phyloP scores from a whole-genome alignment of 2,113 vertebrate genomes.

The Ophiodon elongatus region DNA sequence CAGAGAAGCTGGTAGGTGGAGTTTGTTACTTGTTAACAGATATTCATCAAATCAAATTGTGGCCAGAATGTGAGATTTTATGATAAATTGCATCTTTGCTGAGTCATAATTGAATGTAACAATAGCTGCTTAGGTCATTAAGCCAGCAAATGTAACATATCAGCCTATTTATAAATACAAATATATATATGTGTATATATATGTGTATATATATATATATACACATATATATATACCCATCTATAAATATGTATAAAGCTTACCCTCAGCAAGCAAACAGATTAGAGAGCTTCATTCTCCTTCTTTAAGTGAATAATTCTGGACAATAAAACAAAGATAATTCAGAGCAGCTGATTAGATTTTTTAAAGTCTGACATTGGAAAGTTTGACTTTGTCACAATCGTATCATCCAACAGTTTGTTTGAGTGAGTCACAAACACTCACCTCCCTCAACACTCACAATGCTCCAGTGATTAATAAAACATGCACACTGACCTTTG shows the following conservation, averaged over 20 bases:
- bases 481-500: constrained; percentile 35
- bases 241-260: background rate
- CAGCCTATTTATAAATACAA: background rate
- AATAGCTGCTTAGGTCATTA: no score
- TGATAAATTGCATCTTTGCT: background rate
- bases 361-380: constrained; percentile 1
- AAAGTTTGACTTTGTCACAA: background rate
- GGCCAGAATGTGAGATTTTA: no score
- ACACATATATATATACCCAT: no score
- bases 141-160: no score
- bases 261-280: background rate
- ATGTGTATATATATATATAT: no score
- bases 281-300: background rate
- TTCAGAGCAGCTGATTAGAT: background rate
- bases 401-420: constrained; percentile 1
- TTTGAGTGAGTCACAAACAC: constrained; percentile 7
- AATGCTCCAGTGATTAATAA: constrained; percentile 18
- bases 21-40: no score
- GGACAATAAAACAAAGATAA: background rate
- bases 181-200: no score
- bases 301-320: background rate
- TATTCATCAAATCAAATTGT: background rate
- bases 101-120: no score
- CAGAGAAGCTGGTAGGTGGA: no score
- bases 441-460: constrained; percentile 20